A percentile compares a stretch with the other conserved stretches of the same genome.
Conservation (phyloP, 30 jellyfish, hydroid and myxozoan genomes). For the Mastigias papua region DNA sequence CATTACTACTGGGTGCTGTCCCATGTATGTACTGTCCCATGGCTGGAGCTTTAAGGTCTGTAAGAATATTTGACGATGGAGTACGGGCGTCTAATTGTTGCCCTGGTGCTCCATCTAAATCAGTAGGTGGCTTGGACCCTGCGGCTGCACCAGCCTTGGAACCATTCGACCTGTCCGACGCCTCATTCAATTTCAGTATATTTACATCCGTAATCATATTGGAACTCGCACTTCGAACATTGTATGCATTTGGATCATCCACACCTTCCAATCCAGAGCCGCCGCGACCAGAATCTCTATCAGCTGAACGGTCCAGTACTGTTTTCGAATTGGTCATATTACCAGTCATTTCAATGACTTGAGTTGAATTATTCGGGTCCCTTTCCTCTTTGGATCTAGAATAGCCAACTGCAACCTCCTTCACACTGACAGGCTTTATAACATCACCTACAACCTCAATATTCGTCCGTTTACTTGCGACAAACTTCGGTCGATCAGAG, state of each 20-base stretch:
- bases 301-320: background rate
- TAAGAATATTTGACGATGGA: constrained; percentile 27
- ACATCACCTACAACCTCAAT: background rate
- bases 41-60: constrained; percentile 46
- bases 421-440: constrained; percentile 1
- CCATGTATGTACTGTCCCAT: constrained; percentile 27
- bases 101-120: background rate
- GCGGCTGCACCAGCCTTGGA: constrained; percentile 1
- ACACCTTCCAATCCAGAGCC: background rate
- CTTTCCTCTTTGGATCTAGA: background rate
- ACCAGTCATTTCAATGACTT: constrained; percentile 11
- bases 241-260: background rate
- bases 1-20: background rate
- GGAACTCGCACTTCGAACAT: constrained; percentile 43
- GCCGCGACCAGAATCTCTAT: background rate
- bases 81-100: constrained; percentile 1
- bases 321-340: constrained; percentile 2
- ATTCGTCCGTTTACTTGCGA: background rate
- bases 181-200: constrained; percentile 54
- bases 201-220: constrained; percentile 54
- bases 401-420: constrained; percentile 18
- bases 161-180: constrained; percentile 14
- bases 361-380: constrained; percentile 11
- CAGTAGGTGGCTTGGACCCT: background rate
- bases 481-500: background rate